Percentiles rank a stretch among this genome's conserved stretches.
These are phyloP conservation scores for Andricus curvator DNA, from an alignment of 2,888 invertebrate genomes.

Conservation along the genomic window DNA sequence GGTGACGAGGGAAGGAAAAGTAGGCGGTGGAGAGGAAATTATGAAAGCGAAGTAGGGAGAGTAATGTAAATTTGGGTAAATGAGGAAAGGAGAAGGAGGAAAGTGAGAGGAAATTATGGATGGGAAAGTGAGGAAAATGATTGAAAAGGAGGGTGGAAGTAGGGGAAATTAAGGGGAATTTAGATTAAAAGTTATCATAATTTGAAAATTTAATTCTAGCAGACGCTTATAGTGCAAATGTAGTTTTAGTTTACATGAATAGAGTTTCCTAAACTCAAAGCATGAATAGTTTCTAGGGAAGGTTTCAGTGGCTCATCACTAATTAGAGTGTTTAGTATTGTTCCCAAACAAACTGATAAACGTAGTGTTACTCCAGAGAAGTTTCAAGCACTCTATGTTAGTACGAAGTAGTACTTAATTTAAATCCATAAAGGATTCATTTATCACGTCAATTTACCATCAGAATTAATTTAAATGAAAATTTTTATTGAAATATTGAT, in stretches of 20 bases:
- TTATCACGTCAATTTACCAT: not conserved
- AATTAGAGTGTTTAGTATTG: conserved; percentile 9
- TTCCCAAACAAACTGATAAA: not conserved
- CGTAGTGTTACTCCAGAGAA: not conserved
- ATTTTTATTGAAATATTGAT: not conserved
- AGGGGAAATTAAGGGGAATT: not conserved
- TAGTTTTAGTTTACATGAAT: not conserved
- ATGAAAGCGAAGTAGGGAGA: no score
- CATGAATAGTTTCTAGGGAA: not conserved
- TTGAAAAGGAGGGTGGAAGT: no score
- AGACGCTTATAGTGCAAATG: not conserved
- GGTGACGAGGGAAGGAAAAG: no score
- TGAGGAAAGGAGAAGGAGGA: no score
- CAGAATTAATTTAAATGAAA: not conserved
- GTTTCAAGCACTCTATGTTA: not conserved
- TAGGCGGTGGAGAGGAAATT: no score
- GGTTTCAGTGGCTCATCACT: not conserved
- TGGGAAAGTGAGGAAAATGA: no score
- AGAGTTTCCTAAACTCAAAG: no score
- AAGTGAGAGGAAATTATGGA: no score
- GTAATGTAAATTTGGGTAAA: no score
- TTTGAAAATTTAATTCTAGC: not conserved
- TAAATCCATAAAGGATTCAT: not conserved
- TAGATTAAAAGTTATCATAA: not conserved
- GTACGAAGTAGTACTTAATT: not conserved